Evolutionary conservation across 1,140 invertebrate genomes (phyloP).

Genomic region (Drosophila persimilis): DNA sequence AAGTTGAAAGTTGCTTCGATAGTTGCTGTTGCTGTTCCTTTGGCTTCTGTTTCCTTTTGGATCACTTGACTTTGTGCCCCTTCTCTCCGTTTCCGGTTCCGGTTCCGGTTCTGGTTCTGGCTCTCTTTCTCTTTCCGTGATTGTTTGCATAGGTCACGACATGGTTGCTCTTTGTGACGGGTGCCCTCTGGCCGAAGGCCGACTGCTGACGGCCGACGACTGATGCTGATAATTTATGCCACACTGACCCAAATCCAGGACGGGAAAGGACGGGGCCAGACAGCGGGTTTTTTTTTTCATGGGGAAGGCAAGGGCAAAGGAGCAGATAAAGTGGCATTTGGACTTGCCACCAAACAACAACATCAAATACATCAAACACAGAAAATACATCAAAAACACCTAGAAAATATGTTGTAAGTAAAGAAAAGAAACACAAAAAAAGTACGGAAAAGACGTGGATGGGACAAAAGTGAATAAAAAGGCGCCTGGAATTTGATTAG

Average conservation of each 20-base stretch:
- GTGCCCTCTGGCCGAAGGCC: not conserved
- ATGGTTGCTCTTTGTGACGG: not conserved
- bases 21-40: not conserved
- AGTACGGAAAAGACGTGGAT: not conserved
- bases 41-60: not conserved
- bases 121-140: slow-evolving; percentile 13
- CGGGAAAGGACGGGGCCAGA: not conserved
- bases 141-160: slow-evolving; percentile 54
- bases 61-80: slow-evolving; percentile 17
- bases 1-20: too few species aligned
- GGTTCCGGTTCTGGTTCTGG: too few species aligned
- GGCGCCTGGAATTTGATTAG: slow-evolving; percentile 68
- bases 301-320: too few species aligned
- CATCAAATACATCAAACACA: too few species aligned
- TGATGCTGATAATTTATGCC: slow-evolving; percentile 58
- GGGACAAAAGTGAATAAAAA: slow-evolving; percentile 31
- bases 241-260: slow-evolving; percentile 26
- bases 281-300: not conserved
- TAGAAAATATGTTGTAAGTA: not conserved
- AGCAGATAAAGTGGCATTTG: too few species aligned
- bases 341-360: too few species aligned
- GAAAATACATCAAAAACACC: slow-evolving; percentile 9
- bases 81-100: not conserved
- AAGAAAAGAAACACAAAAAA: slow-evolving; percentile 13
- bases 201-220: too few species aligned